Evolutionary conservation across 2,888 invertebrate genomes (phyloP).

Genomic region (Serrognathus titanus): DNA sequence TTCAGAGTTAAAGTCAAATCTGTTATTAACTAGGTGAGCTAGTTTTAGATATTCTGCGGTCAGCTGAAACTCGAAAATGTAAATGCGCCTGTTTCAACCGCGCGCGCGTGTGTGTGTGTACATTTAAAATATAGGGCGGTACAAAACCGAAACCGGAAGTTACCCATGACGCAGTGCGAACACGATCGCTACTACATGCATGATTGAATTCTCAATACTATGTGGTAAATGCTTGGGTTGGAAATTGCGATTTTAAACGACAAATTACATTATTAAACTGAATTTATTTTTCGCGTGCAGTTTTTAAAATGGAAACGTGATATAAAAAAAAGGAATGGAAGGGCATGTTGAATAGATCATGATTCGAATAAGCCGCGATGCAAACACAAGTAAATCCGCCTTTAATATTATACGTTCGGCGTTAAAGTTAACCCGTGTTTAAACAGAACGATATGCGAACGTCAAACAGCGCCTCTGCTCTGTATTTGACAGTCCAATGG

Average conservation of each 20-base stretch:
- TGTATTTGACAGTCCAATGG: constrained; percentile 7
- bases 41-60: constrained; percentile 15
- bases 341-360: not conserved
- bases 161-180: constrained; percentile 9
- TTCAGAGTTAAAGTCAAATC: constrained; percentile 4
- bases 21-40: constrained; percentile 14
- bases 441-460: constrained; percentile 23
- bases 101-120: not conserved
- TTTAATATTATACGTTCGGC: constrained; percentile 24
- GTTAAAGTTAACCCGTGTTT: constrained; percentile 21
- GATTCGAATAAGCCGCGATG: constrained; percentile 8
- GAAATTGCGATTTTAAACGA: too few relatives aligned
- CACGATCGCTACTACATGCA: constrained; percentile 25
- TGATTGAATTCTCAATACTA: constrained; percentile 26
- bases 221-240: constrained; percentile 13
- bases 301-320: too few relatives aligned
- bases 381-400: constrained; percentile 8
- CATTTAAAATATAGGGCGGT: constrained; percentile 9
- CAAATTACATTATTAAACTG: not conserved
- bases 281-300: too few relatives aligned
- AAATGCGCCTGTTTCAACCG: constrained; percentile 10
- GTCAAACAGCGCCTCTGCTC: not conserved
- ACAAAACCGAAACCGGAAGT: constrained; percentile 1
- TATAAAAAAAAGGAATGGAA: too few relatives aligned
- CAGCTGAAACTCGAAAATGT: constrained; percentile 14